phyloP scores from a whole-genome alignment of 2,113 vertebrate genomes.

The Chinchilla lanigera region DNA sequence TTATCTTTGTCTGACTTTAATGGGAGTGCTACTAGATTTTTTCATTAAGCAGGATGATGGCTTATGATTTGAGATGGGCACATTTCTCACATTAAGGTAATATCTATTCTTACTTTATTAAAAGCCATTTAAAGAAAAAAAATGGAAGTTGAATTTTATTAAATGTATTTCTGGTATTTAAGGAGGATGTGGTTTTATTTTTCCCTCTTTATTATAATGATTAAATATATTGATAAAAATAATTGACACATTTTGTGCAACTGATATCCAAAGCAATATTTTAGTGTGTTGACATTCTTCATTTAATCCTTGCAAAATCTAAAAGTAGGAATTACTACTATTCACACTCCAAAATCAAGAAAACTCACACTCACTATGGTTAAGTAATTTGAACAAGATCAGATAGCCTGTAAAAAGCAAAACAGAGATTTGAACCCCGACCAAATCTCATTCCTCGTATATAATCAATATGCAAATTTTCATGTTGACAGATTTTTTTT shows the following conservation, averaged over 20 bases:
- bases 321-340: neutral
- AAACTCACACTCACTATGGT: neutral
- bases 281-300: neutral
- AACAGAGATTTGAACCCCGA: neutral
- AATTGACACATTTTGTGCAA: neutral
- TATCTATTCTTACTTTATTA: conserved; percentile 63
- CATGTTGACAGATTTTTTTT: conserved; percentile 2
- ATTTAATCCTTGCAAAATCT: neutral
- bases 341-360: neutral
- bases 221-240: conserved; percentile 25
- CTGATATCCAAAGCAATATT: neutral
- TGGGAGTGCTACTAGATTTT: conserved; percentile 57
- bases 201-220: conserved; percentile 26
- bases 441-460: neutral
- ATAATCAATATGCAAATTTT: neutral
- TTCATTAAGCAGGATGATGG: conserved; percentile 63
- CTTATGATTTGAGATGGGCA: conserved; percentile 54
- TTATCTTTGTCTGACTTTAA: conserved; percentile 62
- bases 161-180: conserved; percentile 1
- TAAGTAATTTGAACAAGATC: conserved; percentile 21
- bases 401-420: neutral
- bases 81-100: conserved; percentile 66
- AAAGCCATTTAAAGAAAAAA: conserved; percentile 57
- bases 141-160: conserved; percentile 31
- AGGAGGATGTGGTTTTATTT: neutral